Conservation (phyloP, 2,888 invertebrate genomes). For the Epirrhoe tristata region DNA sequence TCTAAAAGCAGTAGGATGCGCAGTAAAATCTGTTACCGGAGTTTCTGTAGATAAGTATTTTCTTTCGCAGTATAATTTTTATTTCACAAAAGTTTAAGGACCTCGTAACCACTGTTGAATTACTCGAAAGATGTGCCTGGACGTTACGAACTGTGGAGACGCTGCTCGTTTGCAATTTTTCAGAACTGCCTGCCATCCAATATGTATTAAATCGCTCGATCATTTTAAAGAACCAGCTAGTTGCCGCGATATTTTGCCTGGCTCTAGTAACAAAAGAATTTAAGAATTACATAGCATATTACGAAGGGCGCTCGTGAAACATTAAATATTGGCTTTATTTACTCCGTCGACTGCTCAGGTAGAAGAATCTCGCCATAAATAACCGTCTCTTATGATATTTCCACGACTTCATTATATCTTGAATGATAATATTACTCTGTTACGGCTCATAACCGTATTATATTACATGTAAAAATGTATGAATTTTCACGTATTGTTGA, state of each 20-base stretch:
- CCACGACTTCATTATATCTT: constrained; percentile 68
- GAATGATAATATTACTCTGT: constrained; percentile 61
- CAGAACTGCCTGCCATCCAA: constrained; percentile 31
- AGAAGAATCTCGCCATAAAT: constrained; percentile 68
- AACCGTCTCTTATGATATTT: constrained; percentile 64
- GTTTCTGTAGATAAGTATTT: constrained; percentile 52
- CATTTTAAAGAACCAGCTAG: constrained; percentile 35
- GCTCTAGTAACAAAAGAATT: constrained; percentile 49
- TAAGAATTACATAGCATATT: constrained; percentile 57
- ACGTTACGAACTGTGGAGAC: constrained; percentile 43
- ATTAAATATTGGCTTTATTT: constrained; percentile 68
- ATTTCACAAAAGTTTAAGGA: constrained; percentile 46
- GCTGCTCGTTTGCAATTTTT: constrained; percentile 41
- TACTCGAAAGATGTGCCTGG: constrained; percentile 48
- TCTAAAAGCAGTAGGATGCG: constrained; percentile 59
- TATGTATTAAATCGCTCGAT: constrained; percentile 38
- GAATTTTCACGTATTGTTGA: constrained; percentile 32
- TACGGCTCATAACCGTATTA: constrained; percentile 51
- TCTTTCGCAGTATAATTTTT: constrained; percentile 51
- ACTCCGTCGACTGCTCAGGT: constrained; percentile 58
- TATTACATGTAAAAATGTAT: constrained; percentile 44
- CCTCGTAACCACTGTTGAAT: constrained; percentile 46
- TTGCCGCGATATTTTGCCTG: constrained; percentile 38
- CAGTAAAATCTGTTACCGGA: constrained; percentile 60
- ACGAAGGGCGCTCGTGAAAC: constrained; percentile 54